phyloP scores from a whole-genome alignment of 2,113 vertebrate genomes.

The Corythaeola cristata region DNA sequence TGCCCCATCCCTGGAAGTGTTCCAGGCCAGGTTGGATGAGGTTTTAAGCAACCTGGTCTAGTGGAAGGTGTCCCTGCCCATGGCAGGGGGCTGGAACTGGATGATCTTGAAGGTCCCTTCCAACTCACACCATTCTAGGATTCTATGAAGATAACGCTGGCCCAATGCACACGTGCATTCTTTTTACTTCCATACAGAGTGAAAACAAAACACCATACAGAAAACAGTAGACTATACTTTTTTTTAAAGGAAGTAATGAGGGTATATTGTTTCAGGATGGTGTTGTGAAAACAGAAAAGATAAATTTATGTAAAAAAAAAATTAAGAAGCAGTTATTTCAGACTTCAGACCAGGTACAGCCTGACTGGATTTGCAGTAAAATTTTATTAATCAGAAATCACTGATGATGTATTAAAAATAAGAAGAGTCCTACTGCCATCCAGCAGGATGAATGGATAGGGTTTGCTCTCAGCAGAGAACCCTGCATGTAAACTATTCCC shows the following conservation, averaged over 20 bases:
- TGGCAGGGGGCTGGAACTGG: no score
- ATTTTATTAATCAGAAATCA: neutral
- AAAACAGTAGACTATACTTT: neutral
- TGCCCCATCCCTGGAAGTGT: no score
- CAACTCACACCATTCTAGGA: no score
- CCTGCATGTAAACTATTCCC: neutral
- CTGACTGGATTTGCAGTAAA: neutral
- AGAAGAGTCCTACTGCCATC: neutral
- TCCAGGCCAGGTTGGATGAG: no score
- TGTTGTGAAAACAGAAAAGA: neutral
- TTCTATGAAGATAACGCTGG: neutral
- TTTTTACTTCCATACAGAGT: conserved; percentile 13
- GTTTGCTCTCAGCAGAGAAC: neutral
- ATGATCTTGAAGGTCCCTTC: no score
- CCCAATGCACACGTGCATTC: neutral
- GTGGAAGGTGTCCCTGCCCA: no score
- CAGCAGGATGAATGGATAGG: neutral
- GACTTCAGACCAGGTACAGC: neutral
- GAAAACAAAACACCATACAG: neutral
- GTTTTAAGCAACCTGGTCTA: no score
- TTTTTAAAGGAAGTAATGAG: neutral
- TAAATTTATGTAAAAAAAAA: neutral
- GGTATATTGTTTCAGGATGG: neutral
- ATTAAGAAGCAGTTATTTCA: neutral
- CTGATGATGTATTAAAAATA: neutral